Base-by-base conservation (phyloP, 1,140 invertebrate genomes). In the Cherax destructor region DNA sequence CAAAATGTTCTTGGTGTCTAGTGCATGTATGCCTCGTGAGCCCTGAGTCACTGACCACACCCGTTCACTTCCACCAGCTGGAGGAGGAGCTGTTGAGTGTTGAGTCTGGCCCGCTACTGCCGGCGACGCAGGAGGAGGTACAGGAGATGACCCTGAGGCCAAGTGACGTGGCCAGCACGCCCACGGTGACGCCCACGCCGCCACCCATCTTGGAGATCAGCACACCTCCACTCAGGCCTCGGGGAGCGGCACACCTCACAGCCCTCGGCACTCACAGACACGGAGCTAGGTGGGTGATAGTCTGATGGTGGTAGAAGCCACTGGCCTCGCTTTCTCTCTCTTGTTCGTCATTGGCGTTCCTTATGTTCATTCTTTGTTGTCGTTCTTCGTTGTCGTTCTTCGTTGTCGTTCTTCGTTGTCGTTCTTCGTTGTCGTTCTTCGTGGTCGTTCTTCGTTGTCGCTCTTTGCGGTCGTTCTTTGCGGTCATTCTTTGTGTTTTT, bases 71-170 rank as follows among this genome's bases (percentile, higher is more conserved):
- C 47, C 77, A 18, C 16, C 78, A 74, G 78, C 61, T 83, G 74
- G 85, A 87, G 76, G 85, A 87, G 56, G 78, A 83, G 21, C 52
- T 83, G 16, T 49, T 80, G 16, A 88, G 78, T n/a, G 79, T 83
- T 6, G 79, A 50, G n/a, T 79, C 77, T 6, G 18, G 13, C 30
- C 41, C 16, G 11, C 76, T 79, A 4, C 79, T 79, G 78, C 61
- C 87, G 30, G 59, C 24, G 16, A 88, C 78, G 6, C 69, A 30
- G n/a, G 6, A 6, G n/a, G 69, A 4, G n/a, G 65, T 21, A 3
- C 6, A 30, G 24, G 21, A 7, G 24, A 21, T 10, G 16, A 72
- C 41, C 5, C 49, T 9, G 49, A 21, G 65, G 61, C 74, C 50
- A 10, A 11, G 21, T 18, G 50, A 61, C 2, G 6, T 7, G 69